Evolutionary conservation across 30 jellyfish, hydroid and myxozoan genomes (phyloP), one percentile per base, ranked within the genome.

Genomic region (Aurelia aurita): DNA sequence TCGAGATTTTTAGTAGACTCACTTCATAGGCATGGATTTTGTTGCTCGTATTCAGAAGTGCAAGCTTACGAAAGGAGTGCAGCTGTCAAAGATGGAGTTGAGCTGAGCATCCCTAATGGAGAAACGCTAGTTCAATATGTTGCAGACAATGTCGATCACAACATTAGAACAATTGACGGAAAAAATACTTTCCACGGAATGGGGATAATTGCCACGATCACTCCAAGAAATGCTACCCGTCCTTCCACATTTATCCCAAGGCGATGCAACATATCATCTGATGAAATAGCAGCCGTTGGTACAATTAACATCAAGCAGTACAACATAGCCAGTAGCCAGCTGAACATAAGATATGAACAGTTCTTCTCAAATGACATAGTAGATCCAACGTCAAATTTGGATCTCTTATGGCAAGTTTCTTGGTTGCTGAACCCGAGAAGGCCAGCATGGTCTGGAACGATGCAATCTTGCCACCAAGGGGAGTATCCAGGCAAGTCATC

Each of bases 11-110:
- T 79, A 79, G 64, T 77, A 27, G 78, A 77, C 72, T 58, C 88
- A 31, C 88, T 77, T 58, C 90, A 79, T 72, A 79, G 90, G 71
- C 90, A 79, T 63, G 90, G 90, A 45, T 79, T 79, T 66, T 79
- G 90, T 66, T 62, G 70, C 59, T 55, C 83, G 73, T 79, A 79
- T 63, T 27, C 84, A 79, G 90, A 79, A 79, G 90, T 79, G 53
- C 90, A 61, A 58, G 72, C 72, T 51, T 79, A 27, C 60, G 79
- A 79, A 79, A 63, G 79, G 67, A 79, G 49, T 75, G 77, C 87
- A 53, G 90, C 90, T 53, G 84, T 79, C 82, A 35, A 69, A 69
- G 72, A 35, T 69, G 67, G 82, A 69, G 82, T 69, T 69, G 67
- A 69, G 67, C 67, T 73, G 72, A 44, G 73, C 25, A 73, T 44